Conservation (phyloP, 2,797 vertebrate genomes). For the Coracias cyanogaster region DNA sequence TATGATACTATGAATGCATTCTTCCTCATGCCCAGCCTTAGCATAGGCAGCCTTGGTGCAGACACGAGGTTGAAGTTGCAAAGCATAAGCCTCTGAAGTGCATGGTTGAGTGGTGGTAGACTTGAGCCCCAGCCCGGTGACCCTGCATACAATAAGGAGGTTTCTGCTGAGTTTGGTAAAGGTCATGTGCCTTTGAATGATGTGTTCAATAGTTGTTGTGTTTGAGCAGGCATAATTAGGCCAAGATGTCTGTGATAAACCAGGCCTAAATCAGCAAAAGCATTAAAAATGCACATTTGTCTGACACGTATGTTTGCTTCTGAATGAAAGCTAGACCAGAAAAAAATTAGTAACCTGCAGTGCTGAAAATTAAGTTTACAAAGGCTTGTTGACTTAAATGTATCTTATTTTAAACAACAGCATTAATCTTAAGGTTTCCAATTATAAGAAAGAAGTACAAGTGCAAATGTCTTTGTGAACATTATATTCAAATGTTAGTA, state of each 20-base stretch:
- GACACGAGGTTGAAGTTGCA: not conserved
- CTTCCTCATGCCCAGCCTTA: not conserved
- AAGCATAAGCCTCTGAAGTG: not conserved
- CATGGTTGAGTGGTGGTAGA: not conserved
- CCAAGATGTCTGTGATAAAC: not conserved
- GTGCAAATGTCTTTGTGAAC: slow-evolving; percentile 42
- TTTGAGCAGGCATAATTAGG: not conserved
- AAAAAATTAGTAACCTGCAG: not conserved
- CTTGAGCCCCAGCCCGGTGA: not conserved
- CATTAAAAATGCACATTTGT: not conserved
- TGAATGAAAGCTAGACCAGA: not conserved
- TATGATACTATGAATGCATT: too few species aligned
- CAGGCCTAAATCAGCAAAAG: not conserved
- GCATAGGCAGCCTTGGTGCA: not conserved
- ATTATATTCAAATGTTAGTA: slow-evolving; percentile 57
- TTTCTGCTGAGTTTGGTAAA: not conserved
- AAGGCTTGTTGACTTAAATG: slow-evolving; percentile 1
- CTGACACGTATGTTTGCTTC: not conserved
- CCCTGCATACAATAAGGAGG: not conserved
- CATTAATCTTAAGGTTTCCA: slow-evolving; percentile 45
- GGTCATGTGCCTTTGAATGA: not conserved
- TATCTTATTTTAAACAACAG: not conserved
- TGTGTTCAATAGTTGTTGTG: not conserved
- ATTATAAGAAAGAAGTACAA: slow-evolving; percentile 37
- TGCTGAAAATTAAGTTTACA: slow-evolving; percentile 20